phyloP scores from a whole-genome alignment of 2,888 invertebrate genomes.

The Heteropelma amictum region DNA sequence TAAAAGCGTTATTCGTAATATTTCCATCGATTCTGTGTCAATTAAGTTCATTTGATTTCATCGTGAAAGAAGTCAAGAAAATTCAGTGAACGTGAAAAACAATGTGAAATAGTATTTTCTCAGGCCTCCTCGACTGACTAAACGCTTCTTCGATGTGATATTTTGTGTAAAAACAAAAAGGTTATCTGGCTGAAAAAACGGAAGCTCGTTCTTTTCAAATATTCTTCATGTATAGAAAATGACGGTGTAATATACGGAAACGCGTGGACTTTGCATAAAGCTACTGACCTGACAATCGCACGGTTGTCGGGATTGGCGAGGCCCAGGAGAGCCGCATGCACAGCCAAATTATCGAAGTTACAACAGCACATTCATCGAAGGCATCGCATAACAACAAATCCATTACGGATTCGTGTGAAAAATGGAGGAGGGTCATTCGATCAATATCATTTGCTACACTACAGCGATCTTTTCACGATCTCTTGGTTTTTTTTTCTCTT shows the following conservation, averaged over 20 bases:
- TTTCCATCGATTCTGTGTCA: no score
- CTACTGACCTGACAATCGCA: constrained; percentile 79
- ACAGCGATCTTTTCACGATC: constrained; percentile 2
- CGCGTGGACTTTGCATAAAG: constrained; percentile 54
- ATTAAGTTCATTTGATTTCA: no score
- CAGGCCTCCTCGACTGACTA: no score
- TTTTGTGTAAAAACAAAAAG: constrained; percentile 25
- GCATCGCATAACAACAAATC: constrained; percentile 45
- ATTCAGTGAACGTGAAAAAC: no score
- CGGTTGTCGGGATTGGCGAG: constrained; percentile 78
- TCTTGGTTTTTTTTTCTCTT: neutral
- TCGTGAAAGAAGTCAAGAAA: no score
- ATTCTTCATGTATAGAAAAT: constrained; percentile 1
- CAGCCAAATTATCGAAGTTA: constrained; percentile 78
- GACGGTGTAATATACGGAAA: constrained; percentile 34
- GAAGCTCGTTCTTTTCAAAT: neutral
- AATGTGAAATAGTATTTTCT: no score
- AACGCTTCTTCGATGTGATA: no score
- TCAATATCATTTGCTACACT: constrained; percentile 17
- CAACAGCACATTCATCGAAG: constrained; percentile 66
- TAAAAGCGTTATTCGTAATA: no score
- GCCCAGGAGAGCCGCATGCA: constrained; percentile 82
- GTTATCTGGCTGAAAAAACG: neutral
- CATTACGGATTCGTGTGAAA: constrained; percentile 18
- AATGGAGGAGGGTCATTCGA: neutral